Evolutionary conservation across 2,797 vertebrate species (phyloP).

Genomic region (Squalus acanthias): DNA sequence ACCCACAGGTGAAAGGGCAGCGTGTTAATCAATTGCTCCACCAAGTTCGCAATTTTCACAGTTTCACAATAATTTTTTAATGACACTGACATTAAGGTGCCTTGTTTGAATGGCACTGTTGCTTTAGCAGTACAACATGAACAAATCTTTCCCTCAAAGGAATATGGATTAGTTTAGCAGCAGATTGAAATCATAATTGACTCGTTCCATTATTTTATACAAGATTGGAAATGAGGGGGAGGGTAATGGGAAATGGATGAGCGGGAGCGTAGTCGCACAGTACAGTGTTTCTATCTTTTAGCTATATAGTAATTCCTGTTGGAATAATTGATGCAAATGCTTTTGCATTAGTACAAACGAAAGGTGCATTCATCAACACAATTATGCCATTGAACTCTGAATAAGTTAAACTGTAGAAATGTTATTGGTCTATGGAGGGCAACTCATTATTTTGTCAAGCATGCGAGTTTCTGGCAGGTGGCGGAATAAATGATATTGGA

Average conservation of each 20-base stretch:
- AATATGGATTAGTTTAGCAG: slow-evolving; percentile 21
- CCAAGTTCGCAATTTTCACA: background rate
- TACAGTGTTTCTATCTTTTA: slow-evolving; percentile 12
- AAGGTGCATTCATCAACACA: slow-evolving; percentile 35
- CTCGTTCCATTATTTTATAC: background rate
- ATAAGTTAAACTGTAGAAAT: slow-evolving; percentile 37
- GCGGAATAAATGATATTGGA: slow-evolving; percentile 9
- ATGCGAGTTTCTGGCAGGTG: slow-evolving; percentile 14
- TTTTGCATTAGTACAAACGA: slow-evolving; percentile 32
- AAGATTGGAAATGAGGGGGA: slow-evolving; percentile 10
- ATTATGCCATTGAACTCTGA: slow-evolving; percentile 33
- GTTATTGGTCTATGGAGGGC: slow-evolving; percentile 34
- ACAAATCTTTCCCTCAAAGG: slow-evolving; percentile 9
- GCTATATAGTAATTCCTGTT: background rate
- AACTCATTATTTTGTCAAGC: slow-evolving; percentile 33
- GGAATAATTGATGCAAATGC: slow-evolving; percentile 35
- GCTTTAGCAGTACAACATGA: background rate
- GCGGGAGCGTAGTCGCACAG: background rate
- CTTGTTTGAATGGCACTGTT: background rate
- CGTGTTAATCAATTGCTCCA: background rate
- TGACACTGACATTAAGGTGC: background rate
- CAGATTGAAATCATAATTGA: slow-evolving; percentile 29
- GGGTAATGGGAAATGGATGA: background rate
- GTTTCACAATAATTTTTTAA: background rate
- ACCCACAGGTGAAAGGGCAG: background rate